Evolutionary conservation across 2,888 invertebrate genomes (phyloP), one percentile per base, ranked within the genome.

Genomic region (Melinaea menophilus): DNA sequence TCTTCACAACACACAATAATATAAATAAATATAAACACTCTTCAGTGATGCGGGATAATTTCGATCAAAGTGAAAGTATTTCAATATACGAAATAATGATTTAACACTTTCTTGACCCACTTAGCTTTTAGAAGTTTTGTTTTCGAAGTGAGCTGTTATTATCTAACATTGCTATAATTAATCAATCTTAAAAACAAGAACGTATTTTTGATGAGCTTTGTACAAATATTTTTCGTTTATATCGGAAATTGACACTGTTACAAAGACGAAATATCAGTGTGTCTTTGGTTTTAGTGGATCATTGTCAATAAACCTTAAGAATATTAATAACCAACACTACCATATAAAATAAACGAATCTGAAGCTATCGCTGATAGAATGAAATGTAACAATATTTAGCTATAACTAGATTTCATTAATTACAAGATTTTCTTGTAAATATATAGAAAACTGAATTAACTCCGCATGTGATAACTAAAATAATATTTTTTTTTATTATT

Each of bases 401-500:
- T 41, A 35, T 57, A 63, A 55, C 35, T 56, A 12, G 35, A 55
- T 63, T 63, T 56, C 41, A 61, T 66, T 63, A 64, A 58, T 47
- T 58, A 51, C 58, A 62, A 57, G 56, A 55, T 48, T 63, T 56
- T 56, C 47, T 63, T 66, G 63, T 46, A 64, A 22, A 22, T 22
- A 22, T 61, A 54, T 58, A 58, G 59, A 61, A 61, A 47, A 56
- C 61, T 62, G 55, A 62, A 66, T 45, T 64, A 61, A 51, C 56
- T 62, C 41, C 64, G 59, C 59, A 51, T 66, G 59, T 57, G 61
- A 47, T 12, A 56, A 47, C 59, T 33, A 57, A 58, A 55, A 61
- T n/a, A 35, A 61, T 66, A 54, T 47, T 34, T 9, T 41, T 46
- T 47, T 66, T 62, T 64, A 62, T 66, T 64, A 66, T 62, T 66